Base-by-base conservation (phyloP, 2,888 invertebrate genomes). In the Elysia crispata region DNA sequence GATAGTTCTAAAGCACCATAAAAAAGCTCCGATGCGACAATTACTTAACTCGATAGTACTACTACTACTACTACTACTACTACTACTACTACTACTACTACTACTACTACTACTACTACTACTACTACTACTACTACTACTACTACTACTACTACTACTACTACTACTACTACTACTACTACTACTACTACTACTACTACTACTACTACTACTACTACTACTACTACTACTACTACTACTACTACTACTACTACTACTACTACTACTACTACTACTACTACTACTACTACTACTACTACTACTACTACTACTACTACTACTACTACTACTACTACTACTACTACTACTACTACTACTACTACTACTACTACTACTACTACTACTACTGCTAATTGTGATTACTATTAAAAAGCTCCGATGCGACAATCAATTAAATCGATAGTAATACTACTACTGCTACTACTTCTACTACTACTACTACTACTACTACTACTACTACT, bases 211-310 rank as follows among this genome's bases (percentile, higher is more conserved):
- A 1, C 60, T 60, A 25, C 60, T 60, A 25, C 60, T 60, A 25
- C 60, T 60, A 25, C 60, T 60, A 25, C 60, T 60, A 60, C 60
- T 60, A 11, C 1, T 60, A 11, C 72, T 1, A 72, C 41, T 50
- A 41, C 13, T 50, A 33, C 72, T 41, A 33, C 72, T 41, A 41
- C 72, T 41, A 33, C 72, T 31, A 72, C 72, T 31, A 41, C 49
- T 41, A 33, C 31, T 41, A 33, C 49, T 41, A 72, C 72, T 41
- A 72, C 72, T 72, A 72, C 72, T 72, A 20, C 49, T 18, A 33
- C 72, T 41, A 72, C 33, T 41, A 72, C 72, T 41, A 33, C 72
- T 72, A 20, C 72, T 41, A 33, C 72, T 72, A 41, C 72, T 41
- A 72, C 33, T 41, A 72, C 72, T 60, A 60, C 6, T 60, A 60